Conservation (phyloP, 2,888 invertebrate genomes). For the Eumerus sabulonum region DNA sequence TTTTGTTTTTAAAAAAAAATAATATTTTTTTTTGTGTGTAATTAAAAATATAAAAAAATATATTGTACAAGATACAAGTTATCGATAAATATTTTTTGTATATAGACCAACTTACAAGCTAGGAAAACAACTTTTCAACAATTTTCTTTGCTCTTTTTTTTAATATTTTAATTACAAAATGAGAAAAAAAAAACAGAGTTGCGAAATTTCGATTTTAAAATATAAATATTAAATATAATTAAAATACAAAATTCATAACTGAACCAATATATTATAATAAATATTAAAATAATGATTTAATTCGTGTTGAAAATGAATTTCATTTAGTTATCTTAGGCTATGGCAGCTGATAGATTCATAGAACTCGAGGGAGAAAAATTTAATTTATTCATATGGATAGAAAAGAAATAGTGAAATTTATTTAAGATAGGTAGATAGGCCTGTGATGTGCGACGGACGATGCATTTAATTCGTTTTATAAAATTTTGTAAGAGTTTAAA, state of each 20-base stretch:
- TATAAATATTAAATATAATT: constrained; percentile 46
- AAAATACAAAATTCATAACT: constrained; percentile 41
- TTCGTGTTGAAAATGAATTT: constrained; percentile 31
- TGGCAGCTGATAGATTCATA: constrained; percentile 64
- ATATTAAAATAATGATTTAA: constrained; percentile 60
- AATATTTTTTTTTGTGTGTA: constrained; percentile 36
- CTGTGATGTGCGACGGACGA: constrained; percentile 64
- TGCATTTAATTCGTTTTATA: constrained; percentile 17
- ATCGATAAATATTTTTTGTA: constrained; percentile 43
- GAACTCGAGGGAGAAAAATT: constrained; percentile 15
- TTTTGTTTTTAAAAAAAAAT: constrained; percentile 24
- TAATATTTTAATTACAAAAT: constrained; percentile 27
- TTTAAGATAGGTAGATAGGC: constrained; percentile 17
- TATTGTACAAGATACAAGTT: constrained; percentile 45
- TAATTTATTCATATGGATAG: constrained; percentile 9
- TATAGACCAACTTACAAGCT: constrained; percentile 24
- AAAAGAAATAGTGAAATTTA: not conserved
- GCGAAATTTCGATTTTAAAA: constrained; percentile 14
- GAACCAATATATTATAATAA: constrained; percentile 66
- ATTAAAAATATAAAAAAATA: constrained; percentile 41
- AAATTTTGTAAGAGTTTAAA: not conserved
- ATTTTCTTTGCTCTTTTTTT: constrained; percentile 35
- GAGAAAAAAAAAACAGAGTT: constrained; percentile 13
- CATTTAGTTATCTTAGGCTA: constrained; percentile 56
- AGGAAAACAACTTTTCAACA: constrained; percentile 24